Evolutionary conservation across 2,888 invertebrate genomes (phyloP).

Genomic region (Pristionchus exspectatus): DNA sequence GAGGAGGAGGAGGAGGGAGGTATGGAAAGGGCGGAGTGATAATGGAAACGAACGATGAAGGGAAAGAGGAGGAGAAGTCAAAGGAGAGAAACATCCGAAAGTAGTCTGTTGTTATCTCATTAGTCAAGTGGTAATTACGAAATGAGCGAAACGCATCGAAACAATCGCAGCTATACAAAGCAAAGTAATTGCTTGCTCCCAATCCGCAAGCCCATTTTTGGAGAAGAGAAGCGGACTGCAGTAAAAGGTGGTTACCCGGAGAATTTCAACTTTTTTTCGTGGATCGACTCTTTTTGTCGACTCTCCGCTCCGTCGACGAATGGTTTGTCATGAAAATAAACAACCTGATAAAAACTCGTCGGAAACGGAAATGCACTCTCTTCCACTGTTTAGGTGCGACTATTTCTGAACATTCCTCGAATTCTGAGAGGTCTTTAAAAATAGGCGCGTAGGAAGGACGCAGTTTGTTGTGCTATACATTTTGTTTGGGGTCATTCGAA

Average conservation of each 20-base stretch:
- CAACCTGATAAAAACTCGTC: slow-evolving; percentile 18
- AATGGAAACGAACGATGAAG: neutral
- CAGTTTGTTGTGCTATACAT: too few relatives aligned
- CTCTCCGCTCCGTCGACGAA: neutral
- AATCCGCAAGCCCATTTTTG: neutral
- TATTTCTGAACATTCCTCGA: neutral
- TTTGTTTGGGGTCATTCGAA: neutral
- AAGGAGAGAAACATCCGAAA: neutral
- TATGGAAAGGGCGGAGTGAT: slow-evolving; percentile 16
- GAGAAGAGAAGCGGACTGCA: neutral
- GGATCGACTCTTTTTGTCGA: slow-evolving; percentile 7
- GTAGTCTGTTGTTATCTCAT: neutral
- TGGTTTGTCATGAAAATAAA: slow-evolving; percentile 41
- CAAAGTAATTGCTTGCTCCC: slow-evolving; percentile 18
- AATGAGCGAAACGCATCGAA: neutral
- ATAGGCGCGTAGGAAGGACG: neutral
- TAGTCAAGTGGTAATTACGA: neutral
- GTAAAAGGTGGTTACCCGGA: neutral
- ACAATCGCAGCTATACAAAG: slow-evolving; percentile 42
- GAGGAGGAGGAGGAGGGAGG: slow-evolving; percentile 27
- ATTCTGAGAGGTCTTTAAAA: neutral
- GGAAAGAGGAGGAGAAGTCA: neutral
- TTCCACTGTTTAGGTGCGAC: neutral
- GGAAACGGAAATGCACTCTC: slow-evolving; percentile 34
- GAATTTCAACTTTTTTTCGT: neutral